A percentile compares a stretch with the other conserved stretches of the same genome.
Conservation (phyloP, 2,113 vertebrate genomes). For the Toxotes jaculatrix region DNA sequence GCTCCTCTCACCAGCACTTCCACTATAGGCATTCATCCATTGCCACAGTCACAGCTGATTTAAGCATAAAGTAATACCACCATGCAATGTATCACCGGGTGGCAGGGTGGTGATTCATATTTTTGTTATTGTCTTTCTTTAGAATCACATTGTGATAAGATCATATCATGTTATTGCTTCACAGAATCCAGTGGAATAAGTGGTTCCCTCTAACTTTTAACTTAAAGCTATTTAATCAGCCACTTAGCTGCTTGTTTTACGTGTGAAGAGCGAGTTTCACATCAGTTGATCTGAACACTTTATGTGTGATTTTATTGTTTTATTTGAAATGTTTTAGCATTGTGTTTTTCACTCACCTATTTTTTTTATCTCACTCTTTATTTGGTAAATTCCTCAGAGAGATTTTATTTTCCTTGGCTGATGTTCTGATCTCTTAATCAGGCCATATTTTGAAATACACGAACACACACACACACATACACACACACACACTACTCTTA, state of each 20-base stretch:
- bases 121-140: background rate
- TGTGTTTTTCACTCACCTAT: too few species aligned
- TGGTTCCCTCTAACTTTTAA: background rate
- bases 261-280: too few species aligned
- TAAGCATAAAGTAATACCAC: background rate
- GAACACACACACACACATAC: background rate
- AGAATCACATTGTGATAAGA: background rate
- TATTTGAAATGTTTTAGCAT: background rate
- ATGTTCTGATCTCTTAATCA: conserved; percentile 4
- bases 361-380: background rate
- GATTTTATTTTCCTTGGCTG: background rate
- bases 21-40: background rate
- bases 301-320: background rate
- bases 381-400: background rate
- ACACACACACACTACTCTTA: background rate
- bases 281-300: background rate
- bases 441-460: conserved; percentile 26
- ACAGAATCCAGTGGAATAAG: too few species aligned
- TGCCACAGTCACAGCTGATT: background rate
- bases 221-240: background rate
- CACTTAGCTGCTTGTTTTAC: background rate
- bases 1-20: background rate
- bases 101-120: too few species aligned
- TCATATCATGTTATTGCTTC: background rate
- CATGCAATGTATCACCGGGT: background rate